These are phyloP conservation scores for Carterocephalus palaemon DNA, from an alignment of 2,888 invertebrate species.

Conservation along the genomic window DNA sequence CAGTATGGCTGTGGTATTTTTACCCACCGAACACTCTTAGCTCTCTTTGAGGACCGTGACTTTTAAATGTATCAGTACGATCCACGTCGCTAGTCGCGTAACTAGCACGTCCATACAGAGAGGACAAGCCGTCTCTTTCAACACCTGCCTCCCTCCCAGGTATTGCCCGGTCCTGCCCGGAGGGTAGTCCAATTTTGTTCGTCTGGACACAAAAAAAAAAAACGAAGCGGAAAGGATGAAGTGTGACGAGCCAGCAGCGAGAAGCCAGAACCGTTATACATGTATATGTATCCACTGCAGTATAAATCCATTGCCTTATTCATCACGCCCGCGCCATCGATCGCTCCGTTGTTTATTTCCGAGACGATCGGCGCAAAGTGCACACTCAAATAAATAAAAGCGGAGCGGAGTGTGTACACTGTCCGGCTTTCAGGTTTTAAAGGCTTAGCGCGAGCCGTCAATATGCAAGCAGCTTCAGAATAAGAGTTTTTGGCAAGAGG, in stretches of 20 bases:
- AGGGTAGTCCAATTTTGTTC: neutral
- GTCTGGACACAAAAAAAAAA: neutral
- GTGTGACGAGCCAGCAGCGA: neutral
- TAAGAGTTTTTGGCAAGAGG: conserved; percentile 2
- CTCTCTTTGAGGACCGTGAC: too few species aligned
- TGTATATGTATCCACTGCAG: conserved; percentile 10
- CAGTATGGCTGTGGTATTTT: too few species aligned
- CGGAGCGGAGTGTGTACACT: conserved; percentile 5
- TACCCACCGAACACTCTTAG: too few species aligned
- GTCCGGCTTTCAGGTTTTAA: conserved; percentile 1
- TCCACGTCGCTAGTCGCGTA: too few species aligned
- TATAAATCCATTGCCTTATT: conserved; percentile 13
- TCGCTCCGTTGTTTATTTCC: conserved; percentile 20
- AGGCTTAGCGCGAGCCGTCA: conserved; percentile 7
- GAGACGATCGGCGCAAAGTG: conserved; percentile 18
- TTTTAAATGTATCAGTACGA: too few species aligned
- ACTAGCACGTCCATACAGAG: too few species aligned
- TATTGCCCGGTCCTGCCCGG: too few species aligned
- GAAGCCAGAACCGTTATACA: too few species aligned
- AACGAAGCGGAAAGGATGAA: neutral
- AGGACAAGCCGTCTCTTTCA: too few species aligned
- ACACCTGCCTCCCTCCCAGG: too few species aligned
- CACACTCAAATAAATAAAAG: conserved; percentile 18
- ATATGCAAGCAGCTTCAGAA: conserved; percentile 4
- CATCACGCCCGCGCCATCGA: conserved; percentile 16